phyloP scores from a whole-genome alignment of 2,797 vertebrate species.

The Chaetodon trifasciatus region DNA sequence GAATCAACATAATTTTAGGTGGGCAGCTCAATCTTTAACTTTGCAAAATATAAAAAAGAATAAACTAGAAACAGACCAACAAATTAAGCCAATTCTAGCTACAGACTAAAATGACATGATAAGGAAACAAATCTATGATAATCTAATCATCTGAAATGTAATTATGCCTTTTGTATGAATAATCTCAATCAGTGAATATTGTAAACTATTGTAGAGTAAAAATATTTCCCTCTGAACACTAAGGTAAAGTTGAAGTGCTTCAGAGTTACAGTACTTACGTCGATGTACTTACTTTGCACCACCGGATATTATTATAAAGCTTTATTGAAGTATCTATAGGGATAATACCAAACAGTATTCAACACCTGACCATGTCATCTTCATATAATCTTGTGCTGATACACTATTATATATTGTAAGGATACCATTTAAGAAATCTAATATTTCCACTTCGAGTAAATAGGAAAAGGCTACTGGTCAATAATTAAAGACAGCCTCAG shows the following conservation, averaged over 20 bases:
- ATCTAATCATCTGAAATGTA: not conserved
- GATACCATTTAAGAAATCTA: not conserved
- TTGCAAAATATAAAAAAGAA: not conserved
- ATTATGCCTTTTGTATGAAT: not conserved
- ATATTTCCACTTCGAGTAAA: slow-evolving; percentile 8
- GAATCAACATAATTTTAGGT: too few species aligned
- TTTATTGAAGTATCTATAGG: not conserved
- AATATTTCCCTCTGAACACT: too few species aligned
- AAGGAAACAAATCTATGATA: not conserved
- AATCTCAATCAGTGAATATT: not conserved
- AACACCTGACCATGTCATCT: not conserved
- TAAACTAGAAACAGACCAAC: not conserved
- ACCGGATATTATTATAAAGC: not conserved
- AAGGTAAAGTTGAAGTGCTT: not conserved
- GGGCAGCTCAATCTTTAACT: not conserved
- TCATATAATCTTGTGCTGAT: not conserved
- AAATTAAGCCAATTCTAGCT: not conserved
- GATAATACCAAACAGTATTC: not conserved
- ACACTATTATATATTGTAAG: not conserved
- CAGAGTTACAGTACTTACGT: not conserved
- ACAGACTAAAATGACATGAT: not conserved
- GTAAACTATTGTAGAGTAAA: too few species aligned
- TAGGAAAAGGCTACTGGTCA: slow-evolving; percentile 13
- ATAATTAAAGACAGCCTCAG: slow-evolving; percentile 40
- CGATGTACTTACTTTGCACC: not conserved